Evolutionary conservation across 2,797 vertebrate genomes (phyloP).

Genomic region (Mallotus villosus): DNA sequence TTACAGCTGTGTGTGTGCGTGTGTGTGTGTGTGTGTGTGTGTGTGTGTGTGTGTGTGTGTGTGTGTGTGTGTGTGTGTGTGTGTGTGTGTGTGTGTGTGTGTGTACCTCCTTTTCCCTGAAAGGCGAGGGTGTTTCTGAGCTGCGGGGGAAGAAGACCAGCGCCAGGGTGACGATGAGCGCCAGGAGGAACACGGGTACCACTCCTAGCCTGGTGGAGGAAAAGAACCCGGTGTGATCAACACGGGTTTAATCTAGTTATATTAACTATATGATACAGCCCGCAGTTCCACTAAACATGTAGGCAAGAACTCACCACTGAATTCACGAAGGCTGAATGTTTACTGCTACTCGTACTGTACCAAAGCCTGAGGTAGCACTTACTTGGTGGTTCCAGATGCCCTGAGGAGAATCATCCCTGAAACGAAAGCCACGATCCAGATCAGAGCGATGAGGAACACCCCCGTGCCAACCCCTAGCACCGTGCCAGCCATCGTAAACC

Average conservation of each 20-base stretch:
- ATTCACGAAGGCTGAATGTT: too few relatives aligned
- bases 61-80: not conserved
- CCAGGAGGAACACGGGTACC: conserved; percentile 75
- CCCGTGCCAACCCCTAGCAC: conserved; percentile 82
- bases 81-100: not conserved
- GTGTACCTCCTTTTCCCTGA: conserved; percentile 77
- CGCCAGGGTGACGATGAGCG: conserved; percentile 73
- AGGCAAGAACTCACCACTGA: too few relatives aligned
- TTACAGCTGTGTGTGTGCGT: too few relatives aligned
- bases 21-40: not conserved
- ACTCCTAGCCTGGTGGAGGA: conserved; percentile 72
- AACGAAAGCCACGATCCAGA: conserved; percentile 81
- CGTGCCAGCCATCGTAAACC: conserved; percentile 66
- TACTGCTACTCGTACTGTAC: too few relatives aligned
- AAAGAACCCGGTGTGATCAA: conserved; percentile 22
- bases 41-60: not conserved
- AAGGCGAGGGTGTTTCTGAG: conserved; percentile 68
- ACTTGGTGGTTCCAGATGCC: conserved; percentile 76
- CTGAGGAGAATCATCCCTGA: conserved; percentile 67
- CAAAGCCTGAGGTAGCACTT: conserved; percentile 53
- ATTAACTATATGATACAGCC: not conserved
- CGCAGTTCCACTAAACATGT: not conserved
- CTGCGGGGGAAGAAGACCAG: conserved; percentile 84
- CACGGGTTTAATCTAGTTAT: too few relatives aligned
- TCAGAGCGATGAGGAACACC: conserved; percentile 75